Evolutionary conservation across 2,797 vertebrate genomes (phyloP), one percentile per base, ranked within the genome.

Genomic region (Periophthalmus magnuspinnatus): DNA sequence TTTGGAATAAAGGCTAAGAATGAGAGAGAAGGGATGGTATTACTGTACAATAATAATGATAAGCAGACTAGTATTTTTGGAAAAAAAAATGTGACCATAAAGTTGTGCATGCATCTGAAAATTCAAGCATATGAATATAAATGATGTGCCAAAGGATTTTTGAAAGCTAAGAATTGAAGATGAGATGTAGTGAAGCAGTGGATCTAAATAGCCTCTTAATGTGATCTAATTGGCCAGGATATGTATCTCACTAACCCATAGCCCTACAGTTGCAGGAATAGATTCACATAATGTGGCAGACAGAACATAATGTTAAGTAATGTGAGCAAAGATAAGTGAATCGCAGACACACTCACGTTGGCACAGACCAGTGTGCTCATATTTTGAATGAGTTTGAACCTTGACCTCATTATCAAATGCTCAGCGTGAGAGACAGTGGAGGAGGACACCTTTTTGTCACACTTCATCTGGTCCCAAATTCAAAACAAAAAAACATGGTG

Each of bases 401-500:
- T 76, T 77, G 74, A 71, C 74, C 71, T 7, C 45, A 80, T 76
- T 76, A 77, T 77, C 21, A 47, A 47, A 64, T n/a, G 41, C 14
- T 38, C 21, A 62, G 73, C 70, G 67, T 83, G 80, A 77, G 77
- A 65, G 69, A 76, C 69, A 50, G 54, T 41, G 57, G 76, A 71
- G 80, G 56, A 66, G 5, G 76, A 68, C 17, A 36, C 58, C 63
- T 63, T 78, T 78, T 79, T 75, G 70, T 71, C 83, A 74, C 81
- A 78, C 74, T 69, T 59, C 81, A 74, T 28, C 65, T 78, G 81
- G 83, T 64, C 70, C 80, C 83, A 74, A n/a, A 76, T 79, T 80
- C 79, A 81, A 28, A 83, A 86, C 87, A 79, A 85, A 81, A 48
- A 86, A 74, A 72, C 64, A 71, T 81, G 74, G 79, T 85, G 86